phyloP scores from a whole-genome alignment of 2,797 vertebrate species.

The Trichosurus vulpecula region DNA sequence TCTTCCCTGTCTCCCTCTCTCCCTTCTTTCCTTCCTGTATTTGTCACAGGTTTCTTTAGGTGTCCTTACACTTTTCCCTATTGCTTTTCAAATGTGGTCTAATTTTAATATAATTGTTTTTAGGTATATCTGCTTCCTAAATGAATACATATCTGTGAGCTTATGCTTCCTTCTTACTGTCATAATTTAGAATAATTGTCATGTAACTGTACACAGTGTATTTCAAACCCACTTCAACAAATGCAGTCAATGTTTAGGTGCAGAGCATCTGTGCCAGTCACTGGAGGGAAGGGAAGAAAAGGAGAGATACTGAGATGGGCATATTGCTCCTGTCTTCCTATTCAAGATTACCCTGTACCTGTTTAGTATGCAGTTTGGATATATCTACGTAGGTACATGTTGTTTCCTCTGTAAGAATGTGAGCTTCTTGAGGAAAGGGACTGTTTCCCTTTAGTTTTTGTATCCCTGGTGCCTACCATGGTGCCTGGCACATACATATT shows the following conservation, averaged over 20 bases:
- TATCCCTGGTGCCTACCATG: not conserved
- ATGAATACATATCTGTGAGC: not conserved
- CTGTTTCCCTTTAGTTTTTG: not conserved
- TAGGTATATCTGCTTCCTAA: not conserved
- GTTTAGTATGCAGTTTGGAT: not conserved
- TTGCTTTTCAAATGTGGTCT: not conserved
- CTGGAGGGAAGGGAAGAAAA: not conserved
- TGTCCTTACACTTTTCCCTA: not conserved
- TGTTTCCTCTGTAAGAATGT: not conserved
- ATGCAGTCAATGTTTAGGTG: not conserved
- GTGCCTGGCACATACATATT: not conserved
- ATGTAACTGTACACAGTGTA: not conserved
- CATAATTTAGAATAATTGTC: not conserved
- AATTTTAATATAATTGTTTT: not conserved
- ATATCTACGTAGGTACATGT: not conserved
- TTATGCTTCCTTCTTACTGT: not conserved
- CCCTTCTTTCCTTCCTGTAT: not conserved
- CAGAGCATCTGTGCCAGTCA: not conserved
- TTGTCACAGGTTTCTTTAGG: too few species aligned
- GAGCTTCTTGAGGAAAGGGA: not conserved
- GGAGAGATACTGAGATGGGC: not conserved
- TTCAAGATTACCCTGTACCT: not conserved
- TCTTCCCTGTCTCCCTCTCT: accelerated
- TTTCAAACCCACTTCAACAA: not conserved
- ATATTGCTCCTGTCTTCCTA: not conserved